phyloP scores from a whole-genome alignment of 2,888 invertebrate species.

The Ernsta delagoae region DNA sequence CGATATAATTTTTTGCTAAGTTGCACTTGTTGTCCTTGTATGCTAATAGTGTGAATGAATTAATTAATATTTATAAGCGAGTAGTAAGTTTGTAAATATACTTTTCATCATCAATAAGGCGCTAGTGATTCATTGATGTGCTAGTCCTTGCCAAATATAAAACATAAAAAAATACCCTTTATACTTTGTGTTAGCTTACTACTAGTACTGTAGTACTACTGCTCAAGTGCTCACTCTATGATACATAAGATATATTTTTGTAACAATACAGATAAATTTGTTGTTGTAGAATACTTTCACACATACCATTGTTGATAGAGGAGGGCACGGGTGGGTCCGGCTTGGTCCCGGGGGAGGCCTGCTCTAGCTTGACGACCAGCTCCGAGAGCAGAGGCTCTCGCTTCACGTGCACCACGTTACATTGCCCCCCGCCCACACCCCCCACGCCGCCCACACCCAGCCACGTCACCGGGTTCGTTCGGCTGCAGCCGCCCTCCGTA shows the following conservation, averaged over 20 bases:
- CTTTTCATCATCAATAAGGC: too few species aligned
- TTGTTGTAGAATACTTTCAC: too few species aligned
- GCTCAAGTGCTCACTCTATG: too few species aligned
- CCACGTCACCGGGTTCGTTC: slow-evolving; percentile 89
- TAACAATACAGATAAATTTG: too few species aligned
- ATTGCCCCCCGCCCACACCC: slow-evolving; percentile 49
- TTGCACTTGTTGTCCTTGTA: slow-evolving; percentile 23
- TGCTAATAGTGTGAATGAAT: slow-evolving; percentile 10
- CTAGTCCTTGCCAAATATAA: too few species aligned
- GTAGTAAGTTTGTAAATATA: too few species aligned
- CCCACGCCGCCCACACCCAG: slow-evolving; percentile 73
- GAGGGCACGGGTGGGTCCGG: slow-evolving; percentile 77
- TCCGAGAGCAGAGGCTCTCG: slow-evolving; percentile 87
- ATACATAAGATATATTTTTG: too few species aligned
- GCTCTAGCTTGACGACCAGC: slow-evolving; percentile 87
- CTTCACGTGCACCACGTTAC: slow-evolving; percentile 85
- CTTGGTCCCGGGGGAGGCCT: slow-evolving; percentile 87
- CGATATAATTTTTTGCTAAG: slow-evolving; percentile 28
- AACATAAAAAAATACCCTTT: too few species aligned
- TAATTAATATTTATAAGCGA: neutral
- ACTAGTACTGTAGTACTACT: neutral
- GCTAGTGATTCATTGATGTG: too few species aligned
- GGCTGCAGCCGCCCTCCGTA: slow-evolving; percentile 87
- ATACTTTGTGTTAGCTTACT: too few species aligned
- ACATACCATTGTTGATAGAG: slow-evolving; percentile 74